Evolutionary conservation across 1,140 invertebrate genomes (phyloP).

Genomic region (Ceratina australensis): DNA sequence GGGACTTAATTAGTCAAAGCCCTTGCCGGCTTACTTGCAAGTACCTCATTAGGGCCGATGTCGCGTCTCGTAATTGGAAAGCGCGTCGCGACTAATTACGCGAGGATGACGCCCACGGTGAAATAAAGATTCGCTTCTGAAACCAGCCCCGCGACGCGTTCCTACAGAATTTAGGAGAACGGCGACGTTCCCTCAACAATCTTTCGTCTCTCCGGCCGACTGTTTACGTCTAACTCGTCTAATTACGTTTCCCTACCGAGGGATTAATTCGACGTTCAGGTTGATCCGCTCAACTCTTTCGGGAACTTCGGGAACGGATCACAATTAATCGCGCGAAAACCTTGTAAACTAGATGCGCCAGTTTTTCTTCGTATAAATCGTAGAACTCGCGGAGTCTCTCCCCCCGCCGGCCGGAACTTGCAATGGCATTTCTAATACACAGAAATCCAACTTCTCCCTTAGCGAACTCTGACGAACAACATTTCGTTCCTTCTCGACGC

Average conservation of each 20-base stretch:
- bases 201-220: not conserved
- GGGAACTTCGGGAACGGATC: no score
- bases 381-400: no score
- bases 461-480: not conserved
- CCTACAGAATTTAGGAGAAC: constrained; percentile 41
- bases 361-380: no score
- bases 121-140: constrained; percentile 43
- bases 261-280: constrained; percentile 7
- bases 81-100: constrained; percentile 67
- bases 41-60: constrained; percentile 70
- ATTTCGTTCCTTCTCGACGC: not conserved
- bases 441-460: not conserved
- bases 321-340: no score
- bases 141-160: not conserved
- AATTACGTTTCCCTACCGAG: constrained; percentile 8
- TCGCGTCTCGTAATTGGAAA: constrained; percentile 67
- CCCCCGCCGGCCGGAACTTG: no score
- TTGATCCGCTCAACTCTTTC: not conserved
- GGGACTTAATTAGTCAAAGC: constrained; percentile 73
- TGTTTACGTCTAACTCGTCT: not conserved
- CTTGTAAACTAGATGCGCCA: no score
- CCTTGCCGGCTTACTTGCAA: constrained; percentile 65
- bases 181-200: not conserved
- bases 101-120: constrained; percentile 36
- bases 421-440: no score